These are phyloP conservation scores for Brachypteracias leptosomus DNA, from an alignment of 2,113 vertebrate species.

Conservation along the genomic window DNA sequence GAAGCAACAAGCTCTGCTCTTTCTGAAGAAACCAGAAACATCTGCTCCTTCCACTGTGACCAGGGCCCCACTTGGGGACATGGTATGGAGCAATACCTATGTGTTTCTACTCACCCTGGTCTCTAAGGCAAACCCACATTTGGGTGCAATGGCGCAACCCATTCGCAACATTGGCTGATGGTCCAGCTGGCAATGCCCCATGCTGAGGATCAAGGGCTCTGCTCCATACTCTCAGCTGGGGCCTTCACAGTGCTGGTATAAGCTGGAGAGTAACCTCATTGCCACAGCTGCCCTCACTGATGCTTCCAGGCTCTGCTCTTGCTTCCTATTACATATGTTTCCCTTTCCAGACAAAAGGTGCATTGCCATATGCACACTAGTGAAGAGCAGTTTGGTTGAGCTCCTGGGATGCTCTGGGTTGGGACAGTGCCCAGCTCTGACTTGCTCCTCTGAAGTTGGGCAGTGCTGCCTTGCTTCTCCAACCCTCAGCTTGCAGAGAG, in stretches of 20 bases:
- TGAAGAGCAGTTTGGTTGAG: background rate
- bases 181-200: background rate
- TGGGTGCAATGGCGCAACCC: background rate
- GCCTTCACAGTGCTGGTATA: background rate
- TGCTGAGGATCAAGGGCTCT: background rate
- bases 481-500: background rate
- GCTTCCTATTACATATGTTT: background rate
- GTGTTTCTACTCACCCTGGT: background rate
- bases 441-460: background rate
- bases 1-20: background rate
- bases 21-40: background rate
- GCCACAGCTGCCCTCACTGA: background rate
- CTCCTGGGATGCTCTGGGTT: background rate
- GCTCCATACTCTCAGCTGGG: background rate
- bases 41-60: background rate
- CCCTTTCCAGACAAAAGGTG: background rate
- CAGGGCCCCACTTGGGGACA: background rate
- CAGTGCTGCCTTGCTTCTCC: background rate
- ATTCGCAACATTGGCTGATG: accelerated
- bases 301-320: background rate
- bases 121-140: background rate
- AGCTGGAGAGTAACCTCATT: background rate
- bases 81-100: background rate
- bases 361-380: background rate
- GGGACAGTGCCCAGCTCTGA: background rate